These are phyloP conservation scores for Drosophila punjabiensis DNA, from an alignment of 1,140 invertebrate species.

Conservation along the genomic window DNA sequence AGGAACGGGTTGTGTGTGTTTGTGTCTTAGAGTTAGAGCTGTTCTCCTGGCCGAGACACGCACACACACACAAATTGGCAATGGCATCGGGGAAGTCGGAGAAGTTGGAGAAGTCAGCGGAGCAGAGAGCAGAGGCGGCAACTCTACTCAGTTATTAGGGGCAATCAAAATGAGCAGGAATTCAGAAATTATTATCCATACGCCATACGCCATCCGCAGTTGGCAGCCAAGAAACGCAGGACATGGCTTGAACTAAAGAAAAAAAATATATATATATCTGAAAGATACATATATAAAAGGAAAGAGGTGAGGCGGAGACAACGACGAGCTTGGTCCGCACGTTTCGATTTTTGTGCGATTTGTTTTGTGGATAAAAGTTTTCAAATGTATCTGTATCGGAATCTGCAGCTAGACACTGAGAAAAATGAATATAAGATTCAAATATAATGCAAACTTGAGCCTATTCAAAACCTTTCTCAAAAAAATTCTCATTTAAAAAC, in stretches of 20 bases:
- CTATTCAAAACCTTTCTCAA: background rate
- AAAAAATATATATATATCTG: background rate
- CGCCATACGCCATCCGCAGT: slow-evolving; percentile 66
- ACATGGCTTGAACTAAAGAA: slow-evolving; percentile 31
- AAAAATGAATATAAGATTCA: background rate
- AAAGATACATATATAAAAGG: background rate
- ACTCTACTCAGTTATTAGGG: slow-evolving; percentile 83
- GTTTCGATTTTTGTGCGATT: slow-evolving; percentile 82
- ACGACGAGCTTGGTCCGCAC: slow-evolving; percentile 59
- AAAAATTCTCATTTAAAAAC: background rate
- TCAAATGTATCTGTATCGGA: slow-evolving; percentile 68
- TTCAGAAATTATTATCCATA: slow-evolving; percentile 83
- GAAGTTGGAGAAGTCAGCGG: slow-evolving; percentile 33
- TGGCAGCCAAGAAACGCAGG: slow-evolving; percentile 61
- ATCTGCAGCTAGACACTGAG: slow-evolving; percentile 7
- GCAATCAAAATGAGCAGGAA: slow-evolving; percentile 83
- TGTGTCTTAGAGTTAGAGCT: slow-evolving; percentile 42
- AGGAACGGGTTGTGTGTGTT: slow-evolving; percentile 35
- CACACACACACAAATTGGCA: slow-evolving; percentile 67
- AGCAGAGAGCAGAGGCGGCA: slow-evolving; percentile 61
- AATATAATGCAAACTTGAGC: background rate
- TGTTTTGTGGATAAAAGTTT: slow-evolving; percentile 80
- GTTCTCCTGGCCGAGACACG: slow-evolving; percentile 3
- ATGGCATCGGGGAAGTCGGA: slow-evolving; percentile 8
- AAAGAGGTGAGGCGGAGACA: slow-evolving; percentile 23